Conservation (phyloP, 1,140 invertebrate genomes). For the Tetramorium alpestre region DNA sequence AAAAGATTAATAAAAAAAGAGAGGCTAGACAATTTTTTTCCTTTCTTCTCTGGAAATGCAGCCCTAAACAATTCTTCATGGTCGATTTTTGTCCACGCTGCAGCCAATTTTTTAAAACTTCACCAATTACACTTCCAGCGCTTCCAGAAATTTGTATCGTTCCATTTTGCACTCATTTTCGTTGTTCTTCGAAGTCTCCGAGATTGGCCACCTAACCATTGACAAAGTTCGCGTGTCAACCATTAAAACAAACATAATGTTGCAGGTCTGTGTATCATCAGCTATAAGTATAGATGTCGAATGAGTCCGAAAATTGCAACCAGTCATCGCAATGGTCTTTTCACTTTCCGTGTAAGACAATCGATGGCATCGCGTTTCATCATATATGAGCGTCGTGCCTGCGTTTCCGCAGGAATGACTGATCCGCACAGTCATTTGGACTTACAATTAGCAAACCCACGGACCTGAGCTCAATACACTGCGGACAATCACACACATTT, state of each 20-base stretch:
- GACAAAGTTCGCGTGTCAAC: slow-evolving; percentile 44
- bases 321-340: slow-evolving; percentile 35
- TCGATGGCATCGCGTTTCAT: slow-evolving; percentile 50
- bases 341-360: slow-evolving; percentile 48
- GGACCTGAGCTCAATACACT: too few relatives aligned
- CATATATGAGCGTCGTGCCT: slow-evolving; percentile 31
- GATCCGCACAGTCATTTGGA: too few relatives aligned
- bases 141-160: slow-evolving; percentile 50
- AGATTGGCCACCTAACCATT: slow-evolving; percentile 42
- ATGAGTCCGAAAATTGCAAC: slow-evolving; percentile 60
- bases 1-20: background rate
- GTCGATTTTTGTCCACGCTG: slow-evolving; percentile 17
- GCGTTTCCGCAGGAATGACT: too few relatives aligned
- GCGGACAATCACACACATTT: too few relatives aligned
- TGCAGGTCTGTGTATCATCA: slow-evolving; percentile 31
- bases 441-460: too few relatives aligned
- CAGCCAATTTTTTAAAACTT: slow-evolving; percentile 33
- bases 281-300: slow-evolving; percentile 34
- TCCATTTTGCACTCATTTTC: background rate
- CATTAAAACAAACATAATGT: slow-evolving; percentile 58
- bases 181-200: slow-evolving; percentile 36
- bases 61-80: background rate
- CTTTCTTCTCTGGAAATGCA: slow-evolving; percentile 4
- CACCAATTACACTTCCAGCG: slow-evolving; percentile 23
- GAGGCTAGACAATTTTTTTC: background rate